These are phyloP conservation scores for Porphyrio hochstetteri DNA, from an alignment of 2,113 vertebrate species.

Conservation along the genomic window DNA sequence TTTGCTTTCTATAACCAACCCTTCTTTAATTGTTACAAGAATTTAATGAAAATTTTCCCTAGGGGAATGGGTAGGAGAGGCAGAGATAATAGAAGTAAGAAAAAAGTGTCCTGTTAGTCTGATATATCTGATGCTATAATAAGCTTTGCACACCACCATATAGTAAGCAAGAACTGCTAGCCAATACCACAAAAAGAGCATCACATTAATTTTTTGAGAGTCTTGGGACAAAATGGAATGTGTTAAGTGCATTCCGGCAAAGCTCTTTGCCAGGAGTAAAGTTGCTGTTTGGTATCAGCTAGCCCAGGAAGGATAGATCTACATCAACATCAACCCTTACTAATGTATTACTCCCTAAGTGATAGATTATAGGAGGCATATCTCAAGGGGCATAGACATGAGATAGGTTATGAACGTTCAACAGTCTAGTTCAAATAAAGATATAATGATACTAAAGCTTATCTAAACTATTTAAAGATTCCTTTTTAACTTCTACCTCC, in stretches of 20 bases:
- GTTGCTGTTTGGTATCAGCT: background rate
- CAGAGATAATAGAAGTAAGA: background rate
- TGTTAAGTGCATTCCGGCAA: background rate
- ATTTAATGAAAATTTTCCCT: background rate
- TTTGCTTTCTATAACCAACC: background rate
- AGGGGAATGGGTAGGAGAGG: background rate
- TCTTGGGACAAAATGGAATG: background rate
- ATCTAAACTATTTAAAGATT: constrained; percentile 58
- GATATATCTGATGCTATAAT: background rate
- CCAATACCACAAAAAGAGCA: background rate
- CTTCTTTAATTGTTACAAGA: background rate
- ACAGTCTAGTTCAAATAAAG: constrained; percentile 32
- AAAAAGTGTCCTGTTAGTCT: background rate
- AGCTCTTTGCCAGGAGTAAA: background rate
- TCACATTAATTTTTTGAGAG: background rate
- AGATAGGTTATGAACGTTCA: constrained; percentile 49
- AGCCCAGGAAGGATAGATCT: background rate
- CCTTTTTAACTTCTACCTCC: constrained; percentile 42
- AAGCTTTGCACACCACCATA: background rate
- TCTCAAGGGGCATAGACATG: constrained; percentile 29
- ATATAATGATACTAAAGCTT: constrained; percentile 32
- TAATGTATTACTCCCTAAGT: background rate
- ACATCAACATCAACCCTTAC: background rate
- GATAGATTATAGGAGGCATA: background rate
- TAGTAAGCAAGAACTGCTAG: background rate